Percentiles rank a stretch among this genome's conserved stretches.
Conservation (phyloP, 2,888 invertebrate genomes). For the Drosophila planitibia region DNA sequence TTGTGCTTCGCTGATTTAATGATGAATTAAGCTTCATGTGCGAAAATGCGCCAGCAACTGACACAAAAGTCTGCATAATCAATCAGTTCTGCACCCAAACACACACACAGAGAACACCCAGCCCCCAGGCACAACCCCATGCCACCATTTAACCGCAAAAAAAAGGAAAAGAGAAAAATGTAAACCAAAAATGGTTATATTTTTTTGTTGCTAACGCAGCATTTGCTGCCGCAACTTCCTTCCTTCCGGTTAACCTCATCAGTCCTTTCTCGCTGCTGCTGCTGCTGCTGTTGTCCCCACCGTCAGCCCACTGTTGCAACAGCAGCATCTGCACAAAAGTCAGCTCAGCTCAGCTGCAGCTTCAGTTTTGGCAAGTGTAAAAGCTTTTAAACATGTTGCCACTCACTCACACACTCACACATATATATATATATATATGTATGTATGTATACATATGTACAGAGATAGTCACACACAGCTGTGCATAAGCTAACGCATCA, state of each 20-base stretch:
- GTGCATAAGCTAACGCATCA: conserved; percentile 79
- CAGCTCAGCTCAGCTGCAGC: conserved; percentile 51
- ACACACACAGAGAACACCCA: neutral
- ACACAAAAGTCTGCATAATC: conserved; percentile 79
- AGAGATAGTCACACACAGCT: conserved; percentile 42
- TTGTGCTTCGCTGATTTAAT: conserved; percentile 59
- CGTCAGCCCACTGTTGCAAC: conserved; percentile 1
- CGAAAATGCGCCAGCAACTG: conserved; percentile 68
- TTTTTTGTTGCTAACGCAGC: conserved; percentile 67
- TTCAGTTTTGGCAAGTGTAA: conserved; percentile 73
- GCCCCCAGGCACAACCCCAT: neutral
- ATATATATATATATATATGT: no score
- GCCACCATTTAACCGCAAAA: conserved; percentile 13
- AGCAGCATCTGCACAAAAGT: conserved; percentile 64
- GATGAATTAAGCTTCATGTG: conserved; percentile 73
- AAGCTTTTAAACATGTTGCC: conserved; percentile 77
- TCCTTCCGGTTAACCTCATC: conserved; percentile 46
- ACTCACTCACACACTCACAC: conserved; percentile 24
- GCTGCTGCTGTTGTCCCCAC: no score
- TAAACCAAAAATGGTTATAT: conserved; percentile 8
- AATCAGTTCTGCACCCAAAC: conserved; percentile 54
- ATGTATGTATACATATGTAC: neutral
- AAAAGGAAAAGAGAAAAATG: conserved; percentile 23
- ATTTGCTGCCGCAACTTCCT: conserved; percentile 59
- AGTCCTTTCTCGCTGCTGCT: neutral